Base-by-base conservation (phyloP, 1,140 invertebrate genomes). In the Mycetomoellerius zeteki region DNA sequence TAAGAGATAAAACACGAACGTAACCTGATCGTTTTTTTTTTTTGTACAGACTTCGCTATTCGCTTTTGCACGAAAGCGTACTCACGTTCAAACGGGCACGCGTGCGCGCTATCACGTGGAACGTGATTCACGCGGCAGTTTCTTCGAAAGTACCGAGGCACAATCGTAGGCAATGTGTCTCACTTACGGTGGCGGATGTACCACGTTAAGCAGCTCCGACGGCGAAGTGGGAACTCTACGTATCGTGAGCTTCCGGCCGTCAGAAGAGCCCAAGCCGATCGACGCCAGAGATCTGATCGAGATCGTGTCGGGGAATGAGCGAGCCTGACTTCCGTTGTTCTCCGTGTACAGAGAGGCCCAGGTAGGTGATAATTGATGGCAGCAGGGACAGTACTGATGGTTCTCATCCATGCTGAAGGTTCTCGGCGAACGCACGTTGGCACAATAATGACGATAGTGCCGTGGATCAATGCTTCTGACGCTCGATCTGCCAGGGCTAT, bases 191-290 rank as follows among this genome's bases (percentile, higher is more conserved):
- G 97, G 97, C 92, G 97, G 97, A 95, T 97, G 97, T 82, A 98
- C 97, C 94, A 98, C 96, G 95, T 97, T 98, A 93, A 98, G 97
- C 73, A 98, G 96, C 95, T 98, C 97, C 84, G 97, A 97, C 21
- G 98, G 97, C 86, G 97, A 97, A 30, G 97, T 98, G 60, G 97
- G 98, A 71, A 98, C 97, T 90, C 97, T 96, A 90, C 97, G 95
- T 85, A 98, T 97, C 87, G 98, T 97, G 96, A 98, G 96, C 95
- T 97, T 97, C 88, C 97, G 96, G n/a, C 98, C 98, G 94, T 98
- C 97, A 30, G 97, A 98, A 71, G 97, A 98, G 3, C 98, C 98
- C 96, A 98, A 97, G 37, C 97, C 98, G 87, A 98, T 97, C 37
- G 97, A 98, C 67, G 97, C 97, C 86, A 98, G 96, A 37, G 97